Evolutionary conservation across 2,797 vertebrate species (phyloP), one percentile per base, ranked within the genome.

Genomic region (Cichlasoma orientale): DNA sequence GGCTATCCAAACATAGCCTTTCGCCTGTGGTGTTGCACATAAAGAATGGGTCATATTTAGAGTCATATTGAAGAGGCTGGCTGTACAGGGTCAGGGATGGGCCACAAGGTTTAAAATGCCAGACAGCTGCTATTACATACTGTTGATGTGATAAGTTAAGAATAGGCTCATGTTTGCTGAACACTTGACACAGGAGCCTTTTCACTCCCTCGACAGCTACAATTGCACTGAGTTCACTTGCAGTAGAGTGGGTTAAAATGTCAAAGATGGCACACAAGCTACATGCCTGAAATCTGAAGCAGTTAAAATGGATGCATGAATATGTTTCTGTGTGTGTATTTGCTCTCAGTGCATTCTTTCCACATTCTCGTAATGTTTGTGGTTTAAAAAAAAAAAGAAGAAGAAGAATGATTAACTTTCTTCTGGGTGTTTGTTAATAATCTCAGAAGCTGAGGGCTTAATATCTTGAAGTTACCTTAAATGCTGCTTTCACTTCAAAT

Each of bases 141-240:
- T 88, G 92, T 91, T 86, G 91, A 89, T 92, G 91, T 84, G 93
- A 93, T 94, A 92, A 93, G 93, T 93, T 92, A 92, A 92, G 91
- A 94, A 93, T 89, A 92, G 93, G 90, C 84, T 92, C 87, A 80
- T 94, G 89, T 95, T 95, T 94, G 93, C 93, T 83, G 86, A 94
- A 88, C 89, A 90, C 85, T 94, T 93, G 92, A 94, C 94, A 95
- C 89, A 75, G 81, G 92, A 93, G 90, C 83, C 88, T 90, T 90
- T 92, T 92, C 83, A 87, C 82, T 93, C 92, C 86, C 87, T 88
- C 58, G 72, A 88, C 76, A 72, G 88, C 70, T 83, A 90, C 91
- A 78, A 90, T 88, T 75, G 78, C 82, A 57, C 56, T 3, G 85
- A 90, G 91, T 93, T 93, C 90, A 92, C 86, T 70, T 38, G 3